Evolutionary conservation across 2,888 invertebrate genomes (phyloP).

Genomic region (Coenonympha glycerion): DNA sequence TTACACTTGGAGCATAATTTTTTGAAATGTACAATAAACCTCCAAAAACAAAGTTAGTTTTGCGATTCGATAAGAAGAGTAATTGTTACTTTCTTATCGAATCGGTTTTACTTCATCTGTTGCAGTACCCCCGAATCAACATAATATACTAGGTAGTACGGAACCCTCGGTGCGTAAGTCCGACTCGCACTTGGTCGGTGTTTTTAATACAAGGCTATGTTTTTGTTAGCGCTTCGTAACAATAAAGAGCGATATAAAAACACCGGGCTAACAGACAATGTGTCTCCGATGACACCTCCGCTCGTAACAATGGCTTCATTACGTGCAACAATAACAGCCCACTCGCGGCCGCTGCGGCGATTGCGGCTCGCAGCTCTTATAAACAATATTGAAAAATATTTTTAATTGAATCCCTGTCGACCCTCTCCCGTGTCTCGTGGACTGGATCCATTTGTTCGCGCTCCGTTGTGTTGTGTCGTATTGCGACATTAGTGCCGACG

Average conservation of each 20-base stretch:
- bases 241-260: slow-evolving; percentile 51
- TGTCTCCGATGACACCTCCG: slow-evolving; percentile 54
- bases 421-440: slow-evolving; percentile 29
- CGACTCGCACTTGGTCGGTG: background rate
- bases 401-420: slow-evolving; percentile 38
- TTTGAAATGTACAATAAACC: no score
- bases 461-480: slow-evolving; percentile 28
- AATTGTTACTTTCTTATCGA: no score
- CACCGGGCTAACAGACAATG: slow-evolving; percentile 55
- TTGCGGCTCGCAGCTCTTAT: slow-evolving; percentile 32
- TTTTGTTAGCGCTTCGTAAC: slow-evolving; percentile 31
- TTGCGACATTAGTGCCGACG: slow-evolving; percentile 30
- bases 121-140: no score
- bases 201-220: slow-evolving; percentile 3
- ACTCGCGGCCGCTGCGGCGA: slow-evolving; percentile 35
- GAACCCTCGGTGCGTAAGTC: no score
- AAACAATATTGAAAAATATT: slow-evolving; percentile 43
- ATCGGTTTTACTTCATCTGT: no score
- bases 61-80: no score
- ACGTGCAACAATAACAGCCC: slow-evolving; percentile 60
- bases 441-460: slow-evolving; percentile 29
- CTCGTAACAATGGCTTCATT: slow-evolving; percentile 63
- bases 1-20: no score
- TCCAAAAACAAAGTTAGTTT: no score
- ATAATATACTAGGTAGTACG: no score